Evolutionary conservation across 2,797 vertebrate species (phyloP), one percentile per base, ranked within the genome.

Genomic region (Melanogrammus aeglefinus): DNA sequence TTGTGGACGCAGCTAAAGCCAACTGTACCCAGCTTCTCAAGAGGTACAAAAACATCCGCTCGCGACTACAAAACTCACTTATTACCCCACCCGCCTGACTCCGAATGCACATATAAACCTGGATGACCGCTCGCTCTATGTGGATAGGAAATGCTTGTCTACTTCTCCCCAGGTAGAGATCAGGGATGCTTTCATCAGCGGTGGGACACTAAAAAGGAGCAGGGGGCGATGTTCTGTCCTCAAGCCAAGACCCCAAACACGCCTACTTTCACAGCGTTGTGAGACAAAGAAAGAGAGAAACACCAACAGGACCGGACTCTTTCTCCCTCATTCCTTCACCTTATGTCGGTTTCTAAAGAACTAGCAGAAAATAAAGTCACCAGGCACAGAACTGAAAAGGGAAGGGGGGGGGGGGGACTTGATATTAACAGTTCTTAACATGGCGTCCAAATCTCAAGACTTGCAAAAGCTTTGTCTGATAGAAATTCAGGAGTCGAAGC

Each of bases 391-490:
- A 69, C 63, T 69, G 63, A 69, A 16, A 24, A 69, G 8, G 24
- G 24, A 4, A 0, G 7, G 57, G 57, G 18, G 21, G 51, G 18
- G 51, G 44, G 1, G 39, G 38, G 8, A 47, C 63, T 69, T 21
- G 63, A 24, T 8, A 24, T 69, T 2, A 69, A 69, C 63, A 69
- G 57, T 7, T 24, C 1, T 63, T 63, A n/a, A 63, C 57, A 63
- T 8, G 84, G 76, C 76, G 12, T 88, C 90, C 91, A 89, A 91
- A 91, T 89, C 91, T 82, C 81, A 76, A 84, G 82, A 79, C 73
- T 82, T 84, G 83, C n/a, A 57, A 82, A 86, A 86, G 84, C 81
- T 78, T 83, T 44, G 78, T 77, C 84, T 80, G 78, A 76, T 82
- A 75, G 24, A 77, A 10, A 71, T 78, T 70, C 27, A 63, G 31